Base-by-base conservation (phyloP, 2,797 vertebrate species). In the Phataginus tricuspis region DNA sequence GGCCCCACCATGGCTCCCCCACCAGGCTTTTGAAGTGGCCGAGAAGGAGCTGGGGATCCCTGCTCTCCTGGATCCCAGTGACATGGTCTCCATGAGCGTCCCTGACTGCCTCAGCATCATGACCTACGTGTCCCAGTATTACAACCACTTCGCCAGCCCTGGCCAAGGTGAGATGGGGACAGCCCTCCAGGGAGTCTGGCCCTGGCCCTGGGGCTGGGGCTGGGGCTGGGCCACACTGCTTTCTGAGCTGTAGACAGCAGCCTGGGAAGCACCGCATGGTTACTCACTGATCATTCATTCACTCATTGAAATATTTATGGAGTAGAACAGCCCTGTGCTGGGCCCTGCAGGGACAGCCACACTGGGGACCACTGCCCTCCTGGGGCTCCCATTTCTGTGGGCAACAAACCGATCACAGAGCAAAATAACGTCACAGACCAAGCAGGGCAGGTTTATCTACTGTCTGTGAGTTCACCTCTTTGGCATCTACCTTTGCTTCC, bases 121-220 rank as follows among this genome's bases (percentile, higher is more conserved):
- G 98, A 99, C 99, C 78, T 99, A 99, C 0, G 99, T 99, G 93
- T 99, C 99, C 2, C 99, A 99, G 98, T 99, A 99, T 98, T 99
- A 99, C 98, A 99, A 99, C 98, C 99, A 99, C 98, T 99, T 99
- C 97, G 99, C 99, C 71, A 98, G 96, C 95, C 92, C 98, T 29
- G 98, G 90, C 94, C 98, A 98, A 98, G 98, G 99, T 99, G 94
- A 98, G 98, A 37, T 61, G 51, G 86, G 15, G 9, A 25, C 15
- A 4, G 53, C 10, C 19, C 61, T 79, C 9, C 23, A 6, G 34
- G 68, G 72, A 21, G 77, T 49, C 59, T 13, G 61, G 80, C 19
- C 19, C 21, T 51, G 39, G 66, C 42, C 4, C 0, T 1, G 23
- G 14, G 75, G 34, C 3, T 1, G 21, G 37, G 29, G 77, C 45